phyloP scores from a whole-genome alignment of 2,888 invertebrate genomes.

The Cheiracanthium punctorium region DNA sequence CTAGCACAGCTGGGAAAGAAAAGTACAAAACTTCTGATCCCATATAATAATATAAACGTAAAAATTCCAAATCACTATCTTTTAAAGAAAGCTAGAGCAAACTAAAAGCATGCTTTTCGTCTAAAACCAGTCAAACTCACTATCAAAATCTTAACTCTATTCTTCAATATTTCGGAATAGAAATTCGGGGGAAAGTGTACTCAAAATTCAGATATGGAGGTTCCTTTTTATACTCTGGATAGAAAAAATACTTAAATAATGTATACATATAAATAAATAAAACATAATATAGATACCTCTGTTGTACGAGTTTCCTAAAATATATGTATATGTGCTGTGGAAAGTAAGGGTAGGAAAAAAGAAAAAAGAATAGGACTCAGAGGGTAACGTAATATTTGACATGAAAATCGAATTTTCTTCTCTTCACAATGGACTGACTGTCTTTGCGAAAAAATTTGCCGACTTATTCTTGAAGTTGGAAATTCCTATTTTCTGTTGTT shows the following conservation, averaged over 20 bases:
- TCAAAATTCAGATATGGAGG: not conserved
- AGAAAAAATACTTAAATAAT: not conserved
- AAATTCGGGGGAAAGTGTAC: no score
- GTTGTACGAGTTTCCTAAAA: not conserved
- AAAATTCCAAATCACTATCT: no score
- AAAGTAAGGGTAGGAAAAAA: no score
- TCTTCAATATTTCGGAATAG: no score
- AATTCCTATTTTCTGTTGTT: constrained; percentile 23
- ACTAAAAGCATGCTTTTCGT: no score
- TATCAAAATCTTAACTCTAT: no score
- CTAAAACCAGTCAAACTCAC: no score
- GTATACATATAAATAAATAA: constrained; percentile 63
- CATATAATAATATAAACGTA: no score
- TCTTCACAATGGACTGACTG: constrained; percentile 6
- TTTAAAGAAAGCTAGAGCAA: no score
- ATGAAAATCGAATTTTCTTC: constrained; percentile 61
- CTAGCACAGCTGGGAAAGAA: no score
- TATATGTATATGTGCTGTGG: not conserved
- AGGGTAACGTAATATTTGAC: constrained; percentile 44
- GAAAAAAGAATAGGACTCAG: constrained; percentile 19
- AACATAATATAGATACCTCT: constrained; percentile 33
- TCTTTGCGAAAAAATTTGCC: not conserved
- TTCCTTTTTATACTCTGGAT: no score
- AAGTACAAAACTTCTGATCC: no score
- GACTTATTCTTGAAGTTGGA: constrained; percentile 29